These are phyloP conservation scores for Stomorhina lunata DNA, from an alignment of 2,888 invertebrate genomes.

Conservation along the genomic window DNA sequence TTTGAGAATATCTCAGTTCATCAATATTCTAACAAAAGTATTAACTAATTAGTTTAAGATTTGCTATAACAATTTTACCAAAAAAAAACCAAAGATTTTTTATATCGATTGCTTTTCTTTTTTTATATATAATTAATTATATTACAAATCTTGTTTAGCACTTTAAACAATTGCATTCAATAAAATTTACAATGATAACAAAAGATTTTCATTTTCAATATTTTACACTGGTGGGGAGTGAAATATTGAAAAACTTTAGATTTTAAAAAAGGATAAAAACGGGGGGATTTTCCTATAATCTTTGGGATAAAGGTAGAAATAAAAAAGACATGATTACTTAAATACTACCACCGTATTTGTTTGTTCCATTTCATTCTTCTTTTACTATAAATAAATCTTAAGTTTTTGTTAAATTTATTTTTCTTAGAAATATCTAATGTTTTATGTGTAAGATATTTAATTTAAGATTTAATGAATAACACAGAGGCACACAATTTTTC, in stretches of 20 bases:
- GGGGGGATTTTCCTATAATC: too few relatives aligned
- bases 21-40: constrained; percentile 44
- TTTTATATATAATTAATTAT: too few relatives aligned
- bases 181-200: background rate
- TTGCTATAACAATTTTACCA: constrained; percentile 50
- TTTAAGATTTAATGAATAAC: too few relatives aligned
- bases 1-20: constrained; percentile 43
- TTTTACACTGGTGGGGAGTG: background rate
- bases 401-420: too few relatives aligned
- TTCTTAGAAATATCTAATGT: too few relatives aligned
- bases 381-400: too few relatives aligned
- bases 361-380: too few relatives aligned
- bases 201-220: background rate
- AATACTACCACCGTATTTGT: too few relatives aligned
- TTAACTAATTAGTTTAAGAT: constrained; percentile 52
- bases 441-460: too few relatives aligned
- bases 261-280: background rate
- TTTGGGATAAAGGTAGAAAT: too few relatives aligned
- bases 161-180: constrained; percentile 1
- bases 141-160: constrained; percentile 30
- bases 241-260: background rate
- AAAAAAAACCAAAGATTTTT: constrained; percentile 11
- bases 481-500: too few relatives aligned
- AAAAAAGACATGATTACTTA: too few relatives aligned
- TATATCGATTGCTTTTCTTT: constrained; percentile 22